These are phyloP conservation scores for Hippocampus kuda DNA, from an alignment of 2,797 vertebrate genomes.

Conservation along the genomic window DNA sequence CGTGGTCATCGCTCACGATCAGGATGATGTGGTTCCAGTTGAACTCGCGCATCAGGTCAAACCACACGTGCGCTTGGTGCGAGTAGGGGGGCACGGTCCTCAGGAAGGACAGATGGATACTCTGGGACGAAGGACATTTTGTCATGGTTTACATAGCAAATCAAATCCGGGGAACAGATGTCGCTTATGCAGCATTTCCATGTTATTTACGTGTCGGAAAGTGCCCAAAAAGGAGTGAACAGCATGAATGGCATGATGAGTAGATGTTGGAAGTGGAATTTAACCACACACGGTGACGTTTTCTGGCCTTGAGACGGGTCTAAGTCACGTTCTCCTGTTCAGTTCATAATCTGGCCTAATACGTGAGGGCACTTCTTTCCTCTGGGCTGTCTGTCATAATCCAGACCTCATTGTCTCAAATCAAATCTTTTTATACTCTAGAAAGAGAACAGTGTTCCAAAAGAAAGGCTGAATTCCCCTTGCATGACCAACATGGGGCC, in stretches of 20 bases:
- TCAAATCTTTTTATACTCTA: background rate
- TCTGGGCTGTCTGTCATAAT: background rate
- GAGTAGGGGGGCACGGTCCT: conserved; percentile 96
- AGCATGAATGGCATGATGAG: background rate
- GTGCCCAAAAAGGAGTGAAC: background rate
- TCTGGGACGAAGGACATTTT: conserved; percentile 61
- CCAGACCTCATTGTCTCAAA: background rate
- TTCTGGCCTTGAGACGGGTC: background rate
- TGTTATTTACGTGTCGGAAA: background rate
- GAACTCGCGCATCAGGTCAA: conserved; percentile 98
- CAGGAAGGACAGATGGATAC: conserved; percentile 96
- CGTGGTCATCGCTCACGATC: conserved; percentile 96
- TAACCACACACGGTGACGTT: background rate
- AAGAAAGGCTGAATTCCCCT: background rate
- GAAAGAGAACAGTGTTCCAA: background rate
- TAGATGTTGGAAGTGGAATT: background rate
- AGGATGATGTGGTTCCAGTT: conserved; percentile 98
- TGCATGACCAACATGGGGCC: background rate
- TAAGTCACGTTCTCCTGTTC: background rate
- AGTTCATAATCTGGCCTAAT: background rate
- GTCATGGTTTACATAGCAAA: background rate
- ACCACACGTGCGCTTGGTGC: conserved; percentile 98
- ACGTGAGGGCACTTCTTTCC: background rate
- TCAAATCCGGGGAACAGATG: background rate
- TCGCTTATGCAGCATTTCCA: background rate